Base-by-base conservation (phyloP, 2,888 invertebrate genomes). In the Microctonus brassicae region DNA sequence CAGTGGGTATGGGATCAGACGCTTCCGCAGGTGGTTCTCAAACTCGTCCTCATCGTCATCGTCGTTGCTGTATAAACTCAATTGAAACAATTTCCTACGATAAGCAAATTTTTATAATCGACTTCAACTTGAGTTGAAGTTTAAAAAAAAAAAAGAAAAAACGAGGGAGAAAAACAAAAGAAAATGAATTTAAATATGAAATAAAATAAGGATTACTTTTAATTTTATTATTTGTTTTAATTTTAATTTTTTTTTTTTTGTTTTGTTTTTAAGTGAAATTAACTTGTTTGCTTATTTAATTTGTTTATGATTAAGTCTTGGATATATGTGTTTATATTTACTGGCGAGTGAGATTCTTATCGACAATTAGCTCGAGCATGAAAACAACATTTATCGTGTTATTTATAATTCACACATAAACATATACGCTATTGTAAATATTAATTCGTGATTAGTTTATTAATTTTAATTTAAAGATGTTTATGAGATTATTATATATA, bases 21-120 rank as follows among this genome's bases (percentile, higher is more conserved):
- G 66, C 72, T 74, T 77, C 75, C 71, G 76, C 76, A 73, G 75
- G 73, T 78, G 76, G 77, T 78, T 79, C 77, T 76, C 77, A 77
- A 78, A 73, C 70, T 73, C 47, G 34, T 60, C 34, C 13, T 61
- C 29, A n/a, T n/a, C n/a, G n/a, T n/a, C n/a, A n/a, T 73, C 42
- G 33, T 60, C 47, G n/a, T 61, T 17, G 29, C 9, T 47, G 39
- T 39, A 39, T 22, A 42, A 70, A 70, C 63, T 70, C 20, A 26
- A 70, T 70, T 66, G 42, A 64, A 57, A 47, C 70, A n/a, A 33
- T 70, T 58, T 57, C n/a, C 39, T 13, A 36, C 29, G 57, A 64
- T 70, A 24, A 70, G 58, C 57, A 60, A 70, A 70, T 65, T 70
- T 47, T 22, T 39, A 53, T 34, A 65, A 65, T 65, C 22, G 34